phyloP scores from a whole-genome alignment of 37 sponge, comb jelly and placozoan genomes.

The Halisarca cf. caerulea region DNA sequence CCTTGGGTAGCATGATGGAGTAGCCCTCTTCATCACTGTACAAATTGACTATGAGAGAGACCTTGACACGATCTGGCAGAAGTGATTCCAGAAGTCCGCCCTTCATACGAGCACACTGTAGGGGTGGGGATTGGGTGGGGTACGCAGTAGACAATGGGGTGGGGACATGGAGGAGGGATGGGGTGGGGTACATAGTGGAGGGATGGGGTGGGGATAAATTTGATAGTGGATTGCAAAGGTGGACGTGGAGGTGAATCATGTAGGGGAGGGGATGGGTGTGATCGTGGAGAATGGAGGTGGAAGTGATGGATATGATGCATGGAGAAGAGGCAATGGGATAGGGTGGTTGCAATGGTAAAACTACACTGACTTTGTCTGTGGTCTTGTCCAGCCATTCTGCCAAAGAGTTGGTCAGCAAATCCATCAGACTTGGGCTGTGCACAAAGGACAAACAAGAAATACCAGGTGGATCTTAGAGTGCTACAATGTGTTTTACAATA shows the following conservation, averaged over 20 bases:
- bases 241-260: no score
- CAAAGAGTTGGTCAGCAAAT: conserved; percentile 1
- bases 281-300: no score
- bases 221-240: background rate
- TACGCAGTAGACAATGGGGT: background rate
- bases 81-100: conserved; percentile 51
- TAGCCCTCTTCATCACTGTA: conserved; percentile 72
- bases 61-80: conserved; percentile 10
- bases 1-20: conserved; percentile 48
- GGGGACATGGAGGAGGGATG: background rate
- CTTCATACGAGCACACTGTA: conserved; percentile 55
- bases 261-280: no score
- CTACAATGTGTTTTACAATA: no score
- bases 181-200: background rate
- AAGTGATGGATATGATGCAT: no score
- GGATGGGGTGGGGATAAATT: background rate
- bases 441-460: no score
- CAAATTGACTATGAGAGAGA: conserved; percentile 61
- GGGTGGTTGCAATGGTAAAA: background rate
- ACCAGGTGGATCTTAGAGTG: no score
- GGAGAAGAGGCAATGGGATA: no score
- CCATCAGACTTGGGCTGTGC: conserved; percentile 3
- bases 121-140: no score
- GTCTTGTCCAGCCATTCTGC: conserved; percentile 13
- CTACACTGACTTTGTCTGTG: conserved; percentile 38